These are phyloP conservation scores for Cassiopea andromeda DNA, from an alignment of 30 jellyfish, hydroid and myxozoan species.

Conservation along the genomic window DNA sequence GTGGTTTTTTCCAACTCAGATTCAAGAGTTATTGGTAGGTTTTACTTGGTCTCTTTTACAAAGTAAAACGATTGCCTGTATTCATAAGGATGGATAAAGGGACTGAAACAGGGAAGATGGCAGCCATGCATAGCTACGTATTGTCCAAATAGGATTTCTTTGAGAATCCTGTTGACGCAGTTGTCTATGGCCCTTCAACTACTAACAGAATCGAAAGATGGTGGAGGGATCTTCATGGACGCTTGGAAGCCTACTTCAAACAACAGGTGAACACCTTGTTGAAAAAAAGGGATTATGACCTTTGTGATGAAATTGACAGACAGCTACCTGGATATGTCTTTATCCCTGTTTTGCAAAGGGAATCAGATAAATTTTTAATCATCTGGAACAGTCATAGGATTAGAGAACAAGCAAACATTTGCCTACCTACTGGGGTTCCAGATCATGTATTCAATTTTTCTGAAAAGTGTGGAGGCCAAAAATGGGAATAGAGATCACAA, in stretches of 20 bases:
- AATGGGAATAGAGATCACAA: neutral
- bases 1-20: slow-evolving; percentile 43
- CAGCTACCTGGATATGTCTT: neutral
- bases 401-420: neutral
- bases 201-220: slow-evolving; percentile 37
- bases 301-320: neutral
- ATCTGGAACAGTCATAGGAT: neutral
- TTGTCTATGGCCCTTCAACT: slow-evolving; percentile 50
- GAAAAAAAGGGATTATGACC: neutral
- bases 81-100: slow-evolving; percentile 60
- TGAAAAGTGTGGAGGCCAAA: neutral
- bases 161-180: neutral
- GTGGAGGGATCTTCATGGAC: slow-evolving; percentile 44
- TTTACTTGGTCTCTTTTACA: slow-evolving; percentile 19
- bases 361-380: too few species aligned
- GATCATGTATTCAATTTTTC: neutral
- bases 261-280: neutral
- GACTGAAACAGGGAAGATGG: slow-evolving; percentile 68
- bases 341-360: neutral
- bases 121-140: slow-evolving; percentile 57
- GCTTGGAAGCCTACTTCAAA: slow-evolving; percentile 14
- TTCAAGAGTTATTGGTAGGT: slow-evolving; percentile 50
- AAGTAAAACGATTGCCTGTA: slow-evolving; percentile 38
- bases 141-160: neutral
- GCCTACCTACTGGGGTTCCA: neutral